Percentiles rank a stretch among this genome's conserved stretches.
These are phyloP conservation scores for Girardia tigrina DNA, from an alignment of 2,888 invertebrate genomes.

Conservation along the genomic window DNA sequence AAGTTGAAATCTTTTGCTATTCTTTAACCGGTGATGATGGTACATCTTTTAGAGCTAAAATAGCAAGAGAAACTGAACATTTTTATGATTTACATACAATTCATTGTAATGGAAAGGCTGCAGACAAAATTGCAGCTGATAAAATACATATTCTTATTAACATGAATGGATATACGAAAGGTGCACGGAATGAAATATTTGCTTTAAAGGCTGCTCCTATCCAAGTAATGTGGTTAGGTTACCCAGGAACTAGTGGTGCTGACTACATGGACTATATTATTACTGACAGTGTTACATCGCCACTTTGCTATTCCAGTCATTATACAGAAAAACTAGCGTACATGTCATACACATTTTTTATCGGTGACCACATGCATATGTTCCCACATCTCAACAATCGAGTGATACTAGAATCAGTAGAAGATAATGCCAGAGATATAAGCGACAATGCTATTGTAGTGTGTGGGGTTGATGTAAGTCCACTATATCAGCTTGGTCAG, in stretches of 20 bases:
- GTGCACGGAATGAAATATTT: slow-evolving; percentile 94
- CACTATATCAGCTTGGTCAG: no score
- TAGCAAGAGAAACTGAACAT: slow-evolving; percentile 78
- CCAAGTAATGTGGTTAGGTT: slow-evolving; percentile 98
- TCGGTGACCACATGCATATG: no score
- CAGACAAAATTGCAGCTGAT: slow-evolving; percentile 75
- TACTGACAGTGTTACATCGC: no score
- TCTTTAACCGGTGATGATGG: slow-evolving; percentile 88
- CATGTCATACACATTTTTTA: no score
- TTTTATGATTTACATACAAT: slow-evolving; percentile 79
- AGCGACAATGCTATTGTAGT: no score
- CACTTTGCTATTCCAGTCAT: no score
- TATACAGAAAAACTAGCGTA: no score
- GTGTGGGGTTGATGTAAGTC: no score
- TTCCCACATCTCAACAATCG: no score
- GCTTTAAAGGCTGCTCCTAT: slow-evolving; percentile 85
- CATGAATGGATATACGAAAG: slow-evolving; percentile 99
- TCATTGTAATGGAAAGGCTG: slow-evolving; percentile 80
- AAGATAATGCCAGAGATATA: no score
- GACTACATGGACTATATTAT: slow-evolving; percentile 94
- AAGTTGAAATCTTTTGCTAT: slow-evolving; percentile 54
- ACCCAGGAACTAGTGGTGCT: slow-evolving; percentile 94
- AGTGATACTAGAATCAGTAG: no score
- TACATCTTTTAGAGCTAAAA: slow-evolving; percentile 85
- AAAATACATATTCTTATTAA: slow-evolving; percentile 89